These are phyloP conservation scores for Shargacucullia verbasci DNA, from an alignment of 2,888 invertebrate species.

Conservation along the genomic window DNA sequence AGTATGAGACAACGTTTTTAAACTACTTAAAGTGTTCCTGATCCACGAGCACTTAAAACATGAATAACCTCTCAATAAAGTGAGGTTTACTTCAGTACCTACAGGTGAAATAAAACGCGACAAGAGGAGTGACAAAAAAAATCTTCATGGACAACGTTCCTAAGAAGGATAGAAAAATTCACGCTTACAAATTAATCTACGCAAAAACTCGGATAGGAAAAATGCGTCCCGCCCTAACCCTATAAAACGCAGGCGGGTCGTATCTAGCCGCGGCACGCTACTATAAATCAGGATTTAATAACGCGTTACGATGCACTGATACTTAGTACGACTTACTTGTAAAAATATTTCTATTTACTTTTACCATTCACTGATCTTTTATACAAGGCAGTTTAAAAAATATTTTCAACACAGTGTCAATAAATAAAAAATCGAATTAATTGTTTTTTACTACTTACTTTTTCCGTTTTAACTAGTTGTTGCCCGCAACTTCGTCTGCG, in stretches of 20 bases:
- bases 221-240: conserved; percentile 53
- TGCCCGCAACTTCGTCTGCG: too few relatives aligned
- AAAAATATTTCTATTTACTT: conserved; percentile 30
- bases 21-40: too few relatives aligned
- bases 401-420: neutral
- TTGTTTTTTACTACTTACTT: too few relatives aligned
- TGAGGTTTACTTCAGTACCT: too few relatives aligned
- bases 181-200: conserved; percentile 53
- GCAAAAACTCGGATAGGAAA: conserved; percentile 47
- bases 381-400: neutral
- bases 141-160: conserved; percentile 40
- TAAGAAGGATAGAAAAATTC: conserved; percentile 50
- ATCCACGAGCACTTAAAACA: too few relatives aligned
- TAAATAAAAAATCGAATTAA: too few relatives aligned
- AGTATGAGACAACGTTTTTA: too few relatives aligned
- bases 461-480: too few relatives aligned
- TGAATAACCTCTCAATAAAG: too few relatives aligned
- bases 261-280: conserved; percentile 64
- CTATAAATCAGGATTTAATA: conserved; percentile 70
- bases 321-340: conserved; percentile 55
- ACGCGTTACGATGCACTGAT: conserved; percentile 59
- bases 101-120: too few relatives aligned
- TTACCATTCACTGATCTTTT: neutral
- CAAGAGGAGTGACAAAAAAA: conserved; percentile 35
- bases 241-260: conserved; percentile 65